Percentiles rank a stretch among this genome's conserved stretches.
Evolutionary conservation across 2,113 vertebrate genomes (phyloP).

Genomic region (Hyperopisus bebe): DNA sequence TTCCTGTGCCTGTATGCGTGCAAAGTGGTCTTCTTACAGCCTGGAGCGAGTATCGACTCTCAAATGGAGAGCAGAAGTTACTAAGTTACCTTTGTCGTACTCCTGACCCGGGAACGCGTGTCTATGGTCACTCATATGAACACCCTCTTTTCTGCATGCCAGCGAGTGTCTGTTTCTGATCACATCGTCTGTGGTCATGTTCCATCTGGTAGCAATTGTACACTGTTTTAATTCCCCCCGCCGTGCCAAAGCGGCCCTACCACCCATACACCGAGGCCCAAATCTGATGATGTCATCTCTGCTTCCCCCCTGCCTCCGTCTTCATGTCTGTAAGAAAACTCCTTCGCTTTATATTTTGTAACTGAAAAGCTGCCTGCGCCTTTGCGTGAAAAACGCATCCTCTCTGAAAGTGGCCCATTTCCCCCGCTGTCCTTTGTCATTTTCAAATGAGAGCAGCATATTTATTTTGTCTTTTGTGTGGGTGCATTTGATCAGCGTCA

Average conservation of each 20-base stretch:
- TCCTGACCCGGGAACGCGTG: background rate
- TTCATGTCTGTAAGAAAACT: slow-evolving; percentile 26
- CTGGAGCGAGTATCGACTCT: background rate
- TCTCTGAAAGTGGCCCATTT: background rate
- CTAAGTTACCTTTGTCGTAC: background rate
- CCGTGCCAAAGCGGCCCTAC: slow-evolving; percentile 26
- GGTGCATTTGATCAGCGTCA: slow-evolving; percentile 15
- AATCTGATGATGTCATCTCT: slow-evolving; percentile 40
- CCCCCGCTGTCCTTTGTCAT: slow-evolving; percentile 8
- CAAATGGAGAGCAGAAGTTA: background rate
- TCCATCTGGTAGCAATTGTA: slow-evolving; percentile 40
- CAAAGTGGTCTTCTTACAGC: background rate
- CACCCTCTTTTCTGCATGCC: slow-evolving; percentile 27
- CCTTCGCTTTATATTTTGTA: slow-evolving; percentile 11
- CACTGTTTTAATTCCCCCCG: slow-evolving; percentile 30
- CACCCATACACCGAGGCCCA: slow-evolving; percentile 29
- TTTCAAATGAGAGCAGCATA: slow-evolving; percentile 12
- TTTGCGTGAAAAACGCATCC: slow-evolving; percentile 17
- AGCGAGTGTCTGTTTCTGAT: slow-evolving; percentile 34
- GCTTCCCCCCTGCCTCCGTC: background rate
- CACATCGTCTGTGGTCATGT: slow-evolving; percentile 36
- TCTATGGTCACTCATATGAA: background rate
- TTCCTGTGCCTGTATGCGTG: background rate
- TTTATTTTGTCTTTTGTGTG: slow-evolving; percentile 20
- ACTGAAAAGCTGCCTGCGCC: slow-evolving; percentile 1